Conservation (phyloP, 2,113 vertebrate species). For the Mesitornis unicolor region DNA sequence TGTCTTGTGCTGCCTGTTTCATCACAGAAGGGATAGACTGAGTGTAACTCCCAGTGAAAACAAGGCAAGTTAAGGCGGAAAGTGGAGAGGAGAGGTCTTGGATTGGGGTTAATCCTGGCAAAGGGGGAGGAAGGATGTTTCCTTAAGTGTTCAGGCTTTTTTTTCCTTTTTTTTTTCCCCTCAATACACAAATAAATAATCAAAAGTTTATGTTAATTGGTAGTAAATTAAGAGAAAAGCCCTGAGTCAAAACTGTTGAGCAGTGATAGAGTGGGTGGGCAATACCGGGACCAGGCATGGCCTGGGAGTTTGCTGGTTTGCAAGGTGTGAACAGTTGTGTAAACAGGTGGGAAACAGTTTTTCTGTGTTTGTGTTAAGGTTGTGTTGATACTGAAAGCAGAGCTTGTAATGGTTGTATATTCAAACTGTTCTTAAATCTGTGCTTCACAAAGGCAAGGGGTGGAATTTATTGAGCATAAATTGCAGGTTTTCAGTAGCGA, state of each 20-base stretch:
- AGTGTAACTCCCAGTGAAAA: rapidly evolving
- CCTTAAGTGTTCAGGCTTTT: neutral
- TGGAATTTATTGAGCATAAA: neutral
- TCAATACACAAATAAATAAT: neutral
- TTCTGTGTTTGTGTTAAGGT: neutral
- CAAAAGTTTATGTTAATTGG: neutral
- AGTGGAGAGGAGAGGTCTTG: neutral
- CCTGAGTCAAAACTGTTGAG: too few relatives aligned
- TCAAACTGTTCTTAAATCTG: neutral
- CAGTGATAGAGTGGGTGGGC: too few relatives aligned
- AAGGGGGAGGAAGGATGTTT: neutral
- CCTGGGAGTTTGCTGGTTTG: neutral
- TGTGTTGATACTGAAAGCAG: neutral
- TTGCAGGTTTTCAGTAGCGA: neutral
- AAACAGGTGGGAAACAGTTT: neutral
- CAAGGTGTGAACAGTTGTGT: neutral
- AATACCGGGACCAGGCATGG: rapidly evolving
- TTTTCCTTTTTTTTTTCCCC: neutral
- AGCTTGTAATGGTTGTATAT: neutral
- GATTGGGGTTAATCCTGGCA: rapidly evolving
- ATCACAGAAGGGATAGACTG: neutral
- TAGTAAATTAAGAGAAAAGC: neutral
- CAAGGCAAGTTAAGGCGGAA: neutral
- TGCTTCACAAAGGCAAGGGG: neutral
- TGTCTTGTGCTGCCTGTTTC: rapidly evolving